Evolutionary conservation across 2,113 vertebrate genomes (phyloP).

Genomic region (Corythaeola cristata): DNA sequence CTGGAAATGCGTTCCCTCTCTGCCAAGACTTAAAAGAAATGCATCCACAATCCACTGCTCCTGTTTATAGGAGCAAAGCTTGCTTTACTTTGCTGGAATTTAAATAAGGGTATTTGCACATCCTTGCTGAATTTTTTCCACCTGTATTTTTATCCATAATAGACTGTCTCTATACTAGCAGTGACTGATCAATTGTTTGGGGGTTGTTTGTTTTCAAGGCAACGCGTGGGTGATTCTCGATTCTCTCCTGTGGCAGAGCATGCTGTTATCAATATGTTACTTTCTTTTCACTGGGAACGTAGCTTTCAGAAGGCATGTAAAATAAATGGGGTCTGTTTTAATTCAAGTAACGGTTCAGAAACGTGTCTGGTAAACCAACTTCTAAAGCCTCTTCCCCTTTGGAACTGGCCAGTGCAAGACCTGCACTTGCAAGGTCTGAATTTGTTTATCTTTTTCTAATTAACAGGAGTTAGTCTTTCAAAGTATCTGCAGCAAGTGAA

Average conservation of each 20-base stretch:
- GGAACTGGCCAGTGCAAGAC: background rate
- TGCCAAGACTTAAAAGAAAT: background rate
- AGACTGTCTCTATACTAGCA: slow-evolving; percentile 23
- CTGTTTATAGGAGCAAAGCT: slow-evolving; percentile 30
- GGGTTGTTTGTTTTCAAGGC: slow-evolving; percentile 58
- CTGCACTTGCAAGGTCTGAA: background rate
- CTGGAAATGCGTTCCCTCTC: background rate
- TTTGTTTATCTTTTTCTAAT: slow-evolving; percentile 30
- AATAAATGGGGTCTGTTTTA: slow-evolving; percentile 33
- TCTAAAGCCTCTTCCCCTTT: background rate
- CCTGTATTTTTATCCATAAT: slow-evolving; percentile 44
- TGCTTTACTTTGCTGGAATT: slow-evolving; percentile 37
- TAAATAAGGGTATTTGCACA: slow-evolving; percentile 47
- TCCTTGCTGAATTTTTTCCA: slow-evolving; percentile 53
- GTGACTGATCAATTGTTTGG: slow-evolving; percentile 51
- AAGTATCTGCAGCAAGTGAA: background rate
- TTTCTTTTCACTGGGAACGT: background rate
- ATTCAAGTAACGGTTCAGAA: background rate
- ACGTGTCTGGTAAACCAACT: background rate
- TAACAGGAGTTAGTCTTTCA: slow-evolving; percentile 33
- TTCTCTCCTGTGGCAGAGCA: slow-evolving; percentile 36
- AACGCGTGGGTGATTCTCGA: background rate
- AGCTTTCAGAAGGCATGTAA: slow-evolving; percentile 11
- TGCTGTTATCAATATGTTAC: slow-evolving; percentile 40
- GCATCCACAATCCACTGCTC: slow-evolving; percentile 11